Evolutionary conservation across 2,797 vertebrate genomes (phyloP), one percentile per base, ranked within the genome.

Genomic region (Chrysolophus pictus): DNA sequence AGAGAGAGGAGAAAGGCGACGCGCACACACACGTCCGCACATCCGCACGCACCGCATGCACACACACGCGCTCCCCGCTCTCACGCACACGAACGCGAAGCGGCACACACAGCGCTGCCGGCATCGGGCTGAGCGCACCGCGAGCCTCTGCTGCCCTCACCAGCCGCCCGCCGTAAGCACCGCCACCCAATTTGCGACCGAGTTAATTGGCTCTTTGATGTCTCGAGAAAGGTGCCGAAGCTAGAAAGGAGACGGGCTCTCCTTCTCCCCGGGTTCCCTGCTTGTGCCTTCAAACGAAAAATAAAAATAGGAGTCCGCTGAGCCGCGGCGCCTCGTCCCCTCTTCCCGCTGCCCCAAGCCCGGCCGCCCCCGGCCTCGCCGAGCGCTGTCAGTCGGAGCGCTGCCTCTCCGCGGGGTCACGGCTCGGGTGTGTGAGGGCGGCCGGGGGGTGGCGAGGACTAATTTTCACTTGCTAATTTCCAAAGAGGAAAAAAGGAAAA

Each of bases 151-250:
- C 98, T 98, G 97, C 98, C 98, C 98, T 98, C 98, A 98, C 97
- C 98, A 98, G 98, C 98, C 98, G 98, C 98, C 97, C 97, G 82
- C 97, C 96, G 98, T 98, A 98, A 98, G 98, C 98, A 97, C 98
- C 98, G 98, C 98, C 98, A 97, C 98, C 98, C 98, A 98, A 98
- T 98, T 98, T 98, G 98, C 97, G 96, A 96, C 96, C 97, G 98
- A 98, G 98, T 98, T 99, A 99, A 99, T 99, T 99, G 99, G 99
- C 98, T 98, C 98, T 99, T 99, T 99, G 99, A 99, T 99, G 99
- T 98, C 97, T 97, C 97, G 92, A 95, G 98, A 98, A 99, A 99
- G 98, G 98, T 98, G 98, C 97, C 96, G 97, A 97, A 96, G 70
- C 83, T 72, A 98, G 97, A 95, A 96, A 96, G 96, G 96, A 97